These are phyloP conservation scores for Malurus melanocephalus DNA, from an alignment of 2,113 vertebrate species.

Conservation along the genomic window DNA sequence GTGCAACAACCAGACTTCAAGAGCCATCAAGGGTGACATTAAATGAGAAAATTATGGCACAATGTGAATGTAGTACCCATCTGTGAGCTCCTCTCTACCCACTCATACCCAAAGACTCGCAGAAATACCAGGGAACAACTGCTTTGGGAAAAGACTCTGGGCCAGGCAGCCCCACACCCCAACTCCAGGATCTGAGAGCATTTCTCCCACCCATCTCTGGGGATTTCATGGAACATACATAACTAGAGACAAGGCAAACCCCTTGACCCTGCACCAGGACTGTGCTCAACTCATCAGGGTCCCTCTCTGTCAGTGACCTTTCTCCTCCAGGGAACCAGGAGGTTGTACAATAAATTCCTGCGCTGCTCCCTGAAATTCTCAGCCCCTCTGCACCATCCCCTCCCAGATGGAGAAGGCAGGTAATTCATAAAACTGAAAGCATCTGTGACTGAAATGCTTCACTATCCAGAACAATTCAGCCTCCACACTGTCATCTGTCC, in stretches of 20 bases:
- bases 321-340: rapidly evolving
- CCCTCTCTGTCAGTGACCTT: not conserved
- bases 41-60: not conserved
- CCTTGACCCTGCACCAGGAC: not conserved
- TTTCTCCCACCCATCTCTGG: not conserved
- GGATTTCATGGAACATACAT: not conserved
- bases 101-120: not conserved
- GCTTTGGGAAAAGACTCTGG: not conserved
- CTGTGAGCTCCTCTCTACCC: not conserved
- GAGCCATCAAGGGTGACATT: not conserved
- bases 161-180: not conserved
- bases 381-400: not conserved
- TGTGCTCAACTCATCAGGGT: not conserved
- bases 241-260: not conserved
- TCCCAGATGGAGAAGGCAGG: not conserved
- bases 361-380: not conserved
- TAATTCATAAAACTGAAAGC: not conserved
- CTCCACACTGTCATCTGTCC: not conserved
- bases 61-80: not conserved
- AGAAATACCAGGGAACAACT: not conserved
- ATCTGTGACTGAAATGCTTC: not conserved
- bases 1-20: not conserved
- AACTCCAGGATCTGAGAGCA: not conserved
- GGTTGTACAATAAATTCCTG: not conserved
- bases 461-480: not conserved